Evolutionary conservation across 2,888 invertebrate species (phyloP).

Genomic region (Scrobipalpa atriplicella): DNA sequence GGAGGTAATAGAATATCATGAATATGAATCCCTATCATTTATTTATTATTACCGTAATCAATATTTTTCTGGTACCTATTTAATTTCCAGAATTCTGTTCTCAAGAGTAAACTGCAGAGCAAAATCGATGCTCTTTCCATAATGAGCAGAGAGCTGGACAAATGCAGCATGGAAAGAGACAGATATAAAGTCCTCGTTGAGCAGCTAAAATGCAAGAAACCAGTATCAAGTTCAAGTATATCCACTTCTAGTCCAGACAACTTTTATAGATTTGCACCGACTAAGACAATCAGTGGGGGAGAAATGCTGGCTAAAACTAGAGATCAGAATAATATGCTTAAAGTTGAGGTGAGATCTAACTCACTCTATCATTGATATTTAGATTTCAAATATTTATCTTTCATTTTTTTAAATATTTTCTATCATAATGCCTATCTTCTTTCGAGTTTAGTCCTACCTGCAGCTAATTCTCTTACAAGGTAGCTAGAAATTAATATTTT

Average conservation of each 20-base stretch:
- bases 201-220: slow-evolving; percentile 84
- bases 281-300: slow-evolving; percentile 78
- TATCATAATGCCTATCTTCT: no score
- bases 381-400: no score
- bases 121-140: slow-evolving; percentile 92
- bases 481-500: no score
- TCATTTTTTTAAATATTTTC: no score
- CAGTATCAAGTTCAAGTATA: slow-evolving; percentile 35
- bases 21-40: no score
- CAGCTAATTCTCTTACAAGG: no score
- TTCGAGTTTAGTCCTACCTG: no score
- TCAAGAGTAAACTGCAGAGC: slow-evolving; percentile 89
- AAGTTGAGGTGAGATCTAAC: slow-evolving; percentile 72
- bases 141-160: slow-evolving; percentile 89
- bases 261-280: slow-evolving; percentile 61
- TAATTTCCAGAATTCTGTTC: slow-evolving; percentile 80
- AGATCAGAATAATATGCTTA: slow-evolving; percentile 83
- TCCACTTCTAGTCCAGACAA: slow-evolving; percentile 39
- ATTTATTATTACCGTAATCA: not conserved
- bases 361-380: no score
- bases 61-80: not conserved
- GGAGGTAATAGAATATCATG: slow-evolving; percentile 53
- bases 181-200: slow-evolving; percentile 91
- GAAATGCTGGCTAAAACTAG: slow-evolving; percentile 82
- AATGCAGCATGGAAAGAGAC: slow-evolving; percentile 90